Evolutionary conservation across 2,888 invertebrate species (phyloP).

Genomic region (Onthophagus sagittarius): DNA sequence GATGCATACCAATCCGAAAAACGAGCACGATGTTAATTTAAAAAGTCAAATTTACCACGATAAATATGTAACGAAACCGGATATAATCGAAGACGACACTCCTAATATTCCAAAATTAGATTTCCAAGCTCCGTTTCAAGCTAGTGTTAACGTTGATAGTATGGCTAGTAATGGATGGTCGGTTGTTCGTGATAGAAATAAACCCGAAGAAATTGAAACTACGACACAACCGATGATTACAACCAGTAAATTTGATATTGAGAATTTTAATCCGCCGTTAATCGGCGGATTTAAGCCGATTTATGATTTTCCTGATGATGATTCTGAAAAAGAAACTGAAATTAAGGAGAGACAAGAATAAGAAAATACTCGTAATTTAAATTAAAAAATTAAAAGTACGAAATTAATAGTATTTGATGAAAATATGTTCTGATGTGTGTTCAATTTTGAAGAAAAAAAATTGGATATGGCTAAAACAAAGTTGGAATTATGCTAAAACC

Average conservation of each 20-base stretch:
- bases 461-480: too few relatives aligned
- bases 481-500: too few relatives aligned
- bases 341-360: constrained; percentile 28
- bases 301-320: constrained; percentile 48
- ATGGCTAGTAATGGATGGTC: constrained; percentile 59
- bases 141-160: constrained; percentile 59
- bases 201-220: constrained; percentile 36
- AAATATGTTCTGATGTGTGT: too few relatives aligned
- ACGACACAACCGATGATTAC: constrained; percentile 42
- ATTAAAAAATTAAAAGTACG: too few relatives aligned
- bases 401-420: too few relatives aligned
- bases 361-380: too few relatives aligned
- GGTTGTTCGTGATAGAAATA: constrained; percentile 48
- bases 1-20: constrained; percentile 44
- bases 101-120: constrained; percentile 50
- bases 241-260: constrained; percentile 58
- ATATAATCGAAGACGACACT: constrained; percentile 27
- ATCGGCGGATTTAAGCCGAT: constrained; percentile 69
- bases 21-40: constrained; percentile 15
- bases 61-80: constrained; percentile 22
- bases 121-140: constrained; percentile 67
- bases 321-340: constrained; percentile 23
- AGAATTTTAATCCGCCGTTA: constrained; percentile 65
- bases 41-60: constrained; percentile 26
- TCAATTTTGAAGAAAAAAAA: too few relatives aligned